Percentiles rank a stretch among this genome's conserved stretches.
These are phyloP conservation scores for Trilocha varians DNA, from an alignment of 2,888 invertebrate species.

Conservation along the genomic window DNA sequence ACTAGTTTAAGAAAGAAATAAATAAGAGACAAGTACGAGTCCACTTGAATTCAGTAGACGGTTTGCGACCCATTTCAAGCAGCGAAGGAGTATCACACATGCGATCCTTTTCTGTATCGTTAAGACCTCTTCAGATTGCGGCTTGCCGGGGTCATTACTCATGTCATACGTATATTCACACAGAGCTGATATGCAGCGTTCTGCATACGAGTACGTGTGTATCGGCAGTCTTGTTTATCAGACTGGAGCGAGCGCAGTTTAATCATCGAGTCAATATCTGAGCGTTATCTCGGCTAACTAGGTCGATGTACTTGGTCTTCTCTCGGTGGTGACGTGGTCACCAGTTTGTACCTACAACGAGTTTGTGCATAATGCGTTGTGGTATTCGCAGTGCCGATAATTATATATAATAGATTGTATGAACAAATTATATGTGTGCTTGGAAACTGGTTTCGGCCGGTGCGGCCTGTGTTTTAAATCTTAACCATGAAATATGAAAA, in stretches of 20 bases:
- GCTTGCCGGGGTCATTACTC: background rate
- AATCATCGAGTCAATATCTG: constrained; percentile 43
- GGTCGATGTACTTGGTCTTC: constrained; percentile 46
- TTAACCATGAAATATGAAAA: background rate
- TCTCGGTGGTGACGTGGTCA: constrained; percentile 6
- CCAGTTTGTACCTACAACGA: background rate
- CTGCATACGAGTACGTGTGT: background rate
- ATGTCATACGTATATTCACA: background rate
- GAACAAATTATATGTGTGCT: background rate
- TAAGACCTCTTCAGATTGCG: background rate
- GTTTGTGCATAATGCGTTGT: background rate
- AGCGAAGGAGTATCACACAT: background rate
- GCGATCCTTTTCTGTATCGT: background rate
- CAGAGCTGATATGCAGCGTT: background rate
- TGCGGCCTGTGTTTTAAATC: background rate
- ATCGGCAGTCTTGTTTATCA: background rate
- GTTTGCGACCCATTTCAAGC: too few species aligned
- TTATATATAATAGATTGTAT: background rate
- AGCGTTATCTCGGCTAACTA: constrained; percentile 33
- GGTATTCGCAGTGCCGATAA: background rate
- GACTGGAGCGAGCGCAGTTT: constrained; percentile 12
- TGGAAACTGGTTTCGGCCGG: background rate
- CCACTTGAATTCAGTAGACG: too few species aligned
- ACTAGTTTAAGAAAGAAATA: too few species aligned
- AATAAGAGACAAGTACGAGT: too few species aligned